Evolutionary conservation across 1,140 invertebrate genomes (phyloP).

Genomic region (Sarcophaga peregrina): DNA sequence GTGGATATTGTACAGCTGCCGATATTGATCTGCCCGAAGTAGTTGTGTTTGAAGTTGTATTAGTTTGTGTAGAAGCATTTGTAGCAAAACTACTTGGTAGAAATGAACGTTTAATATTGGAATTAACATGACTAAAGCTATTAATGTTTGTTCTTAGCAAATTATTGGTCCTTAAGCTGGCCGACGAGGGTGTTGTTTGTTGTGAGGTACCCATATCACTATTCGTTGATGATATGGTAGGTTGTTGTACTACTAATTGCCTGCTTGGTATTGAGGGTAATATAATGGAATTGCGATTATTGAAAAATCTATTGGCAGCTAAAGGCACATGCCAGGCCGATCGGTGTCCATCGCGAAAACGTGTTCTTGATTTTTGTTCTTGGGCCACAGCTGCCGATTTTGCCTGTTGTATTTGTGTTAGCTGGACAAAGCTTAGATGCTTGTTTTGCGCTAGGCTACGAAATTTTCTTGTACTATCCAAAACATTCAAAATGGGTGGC

Average conservation of each 20-base stretch:
- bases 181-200: constrained; percentile 9
- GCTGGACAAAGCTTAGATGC: constrained; percentile 61
- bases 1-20: constrained; percentile 24
- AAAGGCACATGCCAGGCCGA: constrained; percentile 60
- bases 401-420: constrained; percentile 60
- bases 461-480: constrained; percentile 58
- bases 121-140: not conserved
- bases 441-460: constrained; percentile 52
- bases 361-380: constrained; percentile 17
- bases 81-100: not conserved
- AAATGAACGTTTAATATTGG: not conserved
- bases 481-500: constrained; percentile 62
- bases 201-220: constrained; percentile 28
- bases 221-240: constrained; percentile 22
- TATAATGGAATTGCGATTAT: constrained; percentile 59
- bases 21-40: constrained; percentile 39
- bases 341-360: constrained; percentile 49
- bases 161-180: not conserved
- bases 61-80: constrained; percentile 19
- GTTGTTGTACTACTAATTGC: constrained; percentile 34
- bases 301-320: constrained; percentile 54
- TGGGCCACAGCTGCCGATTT: constrained; percentile 58
- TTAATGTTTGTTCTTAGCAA: not conserved
- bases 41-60: constrained; percentile 1
- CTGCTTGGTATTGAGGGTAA: constrained; percentile 52